A percentile compares a stretch with the other conserved stretches of the same genome.
These are phyloP conservation scores for Sitophilus oryzae DNA, from an alignment of 1,140 invertebrate species.

Conservation along the genomic window DNA sequence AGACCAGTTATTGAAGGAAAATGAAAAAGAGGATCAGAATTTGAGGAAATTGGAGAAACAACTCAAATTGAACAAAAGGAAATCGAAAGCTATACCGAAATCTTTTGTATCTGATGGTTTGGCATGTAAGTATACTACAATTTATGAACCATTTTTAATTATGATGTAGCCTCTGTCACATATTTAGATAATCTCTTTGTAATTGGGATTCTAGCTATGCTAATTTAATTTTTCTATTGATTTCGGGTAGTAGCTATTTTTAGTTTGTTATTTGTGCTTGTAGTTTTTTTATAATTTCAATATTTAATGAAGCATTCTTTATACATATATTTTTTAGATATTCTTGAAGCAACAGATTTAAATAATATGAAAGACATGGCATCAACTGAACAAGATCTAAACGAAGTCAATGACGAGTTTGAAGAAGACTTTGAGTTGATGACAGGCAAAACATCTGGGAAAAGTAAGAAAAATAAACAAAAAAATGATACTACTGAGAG, in stretches of 20 bases:
- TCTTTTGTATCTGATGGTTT: conserved; percentile 77
- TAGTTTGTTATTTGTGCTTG: no score
- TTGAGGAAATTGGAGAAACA: conserved; percentile 80
- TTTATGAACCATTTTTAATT: no score
- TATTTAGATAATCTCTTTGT: no score
- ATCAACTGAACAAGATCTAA: conserved; percentile 57
- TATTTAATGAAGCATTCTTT: not conserved
- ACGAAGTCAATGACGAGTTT: conserved; percentile 58
- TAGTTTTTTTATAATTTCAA: not conserved
- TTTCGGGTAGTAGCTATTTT: no score
- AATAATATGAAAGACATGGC: conserved; percentile 59
- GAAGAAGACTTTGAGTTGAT: conserved; percentile 55
- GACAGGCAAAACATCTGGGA: conserved; percentile 23
- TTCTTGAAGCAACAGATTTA: conserved; percentile 73
- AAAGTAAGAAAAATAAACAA: conserved; percentile 19
- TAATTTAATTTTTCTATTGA: conserved; percentile 6
- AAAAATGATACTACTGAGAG: conserved; percentile 17
- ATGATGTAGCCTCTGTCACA: no score
- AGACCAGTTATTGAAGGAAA: conserved; percentile 61
- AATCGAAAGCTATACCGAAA: conserved; percentile 67
- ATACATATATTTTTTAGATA: conserved; percentile 48
- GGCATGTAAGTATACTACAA: conserved; percentile 63
- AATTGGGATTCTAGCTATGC: conserved; percentile 4
- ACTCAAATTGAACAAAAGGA: conserved; percentile 73
- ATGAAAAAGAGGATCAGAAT: conserved; percentile 70